Evolutionary conservation across 2,888 invertebrate genomes (phyloP), one percentile per base, ranked within the genome.

Genomic region (Muschampia plurimacula): DNA sequence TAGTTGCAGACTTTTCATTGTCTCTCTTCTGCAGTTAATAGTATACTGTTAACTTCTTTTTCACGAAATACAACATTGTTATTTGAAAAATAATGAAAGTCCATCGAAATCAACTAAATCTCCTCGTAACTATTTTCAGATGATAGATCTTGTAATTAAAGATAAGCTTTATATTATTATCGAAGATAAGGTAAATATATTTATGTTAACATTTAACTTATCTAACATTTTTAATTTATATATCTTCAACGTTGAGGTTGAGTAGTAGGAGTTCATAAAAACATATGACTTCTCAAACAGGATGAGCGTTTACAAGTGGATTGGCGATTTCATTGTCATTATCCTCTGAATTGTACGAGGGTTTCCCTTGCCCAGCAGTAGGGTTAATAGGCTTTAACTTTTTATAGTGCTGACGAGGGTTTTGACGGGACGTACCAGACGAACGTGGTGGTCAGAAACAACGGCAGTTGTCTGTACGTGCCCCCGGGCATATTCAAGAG

Each of bases 401-500:
- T 55, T 81, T 84, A 84, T 95, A 99, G 99, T 96, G 99, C 99
- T 95, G 99, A 99, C 96, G 99, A 99, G 96, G 98, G 98, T 96
- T 99, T 99, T 96, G 99, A 99, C 96, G 98, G 99, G 95, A 99
- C 99, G 91, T 99, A 97, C 96, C 99, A 98, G 95, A 99, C 99
- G 94, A 99, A 99, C 96, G 98, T 99, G 96, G 99, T 99, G 95
- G 99, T 99, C 95, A 97, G 97, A 95, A 97, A 97, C 96, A 98
- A 98, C 96, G 99, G 99, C 96, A 97, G 97, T 96, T 98, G 99
- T 96, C 97, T 98, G 96, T 99, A 99, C 97, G 98, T 99, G 95
- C 99, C 99, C 91, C 99, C 99, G 93, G 99, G 99, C 95, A 99
- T 99, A 96, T 99, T 99, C 97, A 99, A 99, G 97, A 99, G 99